phyloP scores from a whole-genome alignment of 2,797 vertebrate species.

The Platalea minor region DNA sequence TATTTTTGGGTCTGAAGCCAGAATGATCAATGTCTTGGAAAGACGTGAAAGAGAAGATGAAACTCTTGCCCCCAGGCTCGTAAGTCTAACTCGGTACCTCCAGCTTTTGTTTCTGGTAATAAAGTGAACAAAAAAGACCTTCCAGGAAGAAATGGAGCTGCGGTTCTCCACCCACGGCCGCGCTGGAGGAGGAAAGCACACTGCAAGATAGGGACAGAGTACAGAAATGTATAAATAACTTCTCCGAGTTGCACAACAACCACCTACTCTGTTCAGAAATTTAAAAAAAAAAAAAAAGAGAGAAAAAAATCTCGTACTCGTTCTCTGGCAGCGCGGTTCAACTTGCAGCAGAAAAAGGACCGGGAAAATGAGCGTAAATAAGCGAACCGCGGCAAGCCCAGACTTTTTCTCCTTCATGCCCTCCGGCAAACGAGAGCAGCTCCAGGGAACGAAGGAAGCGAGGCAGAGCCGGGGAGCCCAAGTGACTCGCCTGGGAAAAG shows the following conservation, averaged over 20 bases:
- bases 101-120: background rate
- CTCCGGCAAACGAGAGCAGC: background rate
- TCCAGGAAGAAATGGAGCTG: background rate
- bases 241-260: background rate
- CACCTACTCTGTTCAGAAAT: background rate
- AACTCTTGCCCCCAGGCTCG: background rate
- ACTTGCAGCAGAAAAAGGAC: background rate
- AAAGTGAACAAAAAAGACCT: background rate
- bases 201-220: background rate
- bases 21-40: background rate
- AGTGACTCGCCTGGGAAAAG: background rate
- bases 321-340: background rate
- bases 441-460: background rate
- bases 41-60: background rate
- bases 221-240: background rate
- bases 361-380: background rate
- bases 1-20: background rate
- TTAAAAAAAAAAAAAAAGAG: background rate
- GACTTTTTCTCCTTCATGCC: background rate
- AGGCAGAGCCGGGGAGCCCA: background rate
- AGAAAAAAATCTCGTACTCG: background rate
- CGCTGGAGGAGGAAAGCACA: background rate
- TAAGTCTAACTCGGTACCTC: background rate
- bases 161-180: background rate
- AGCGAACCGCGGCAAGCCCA: background rate